Percentiles rank a stretch among this genome's conserved stretches.
These are phyloP conservation scores for Drosophila picticornis DNA, from an alignment of 2,888 invertebrate genomes.

Conservation along the genomic window DNA sequence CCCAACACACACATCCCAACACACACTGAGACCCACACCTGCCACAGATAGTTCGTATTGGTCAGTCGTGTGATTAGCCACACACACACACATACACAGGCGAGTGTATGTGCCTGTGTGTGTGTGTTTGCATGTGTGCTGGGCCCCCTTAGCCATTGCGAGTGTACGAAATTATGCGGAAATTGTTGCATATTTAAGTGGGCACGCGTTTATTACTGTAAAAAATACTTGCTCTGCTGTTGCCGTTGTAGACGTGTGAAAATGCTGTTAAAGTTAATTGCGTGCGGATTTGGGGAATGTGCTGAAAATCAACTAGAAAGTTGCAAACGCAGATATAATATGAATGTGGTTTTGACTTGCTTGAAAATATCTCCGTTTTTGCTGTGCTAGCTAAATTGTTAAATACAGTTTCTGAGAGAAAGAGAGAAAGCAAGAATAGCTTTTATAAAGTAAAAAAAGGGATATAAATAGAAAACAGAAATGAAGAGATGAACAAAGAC, in stretches of 20 bases:
- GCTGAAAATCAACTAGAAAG: conserved; percentile 3
- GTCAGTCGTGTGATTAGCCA: conserved; percentile 74
- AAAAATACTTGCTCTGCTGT: conserved; percentile 43
- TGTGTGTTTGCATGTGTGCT: conserved; percentile 5
- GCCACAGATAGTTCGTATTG: conserved; percentile 56
- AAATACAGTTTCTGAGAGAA: not conserved
- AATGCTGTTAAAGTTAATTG: conserved; percentile 25
- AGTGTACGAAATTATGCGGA: conserved; percentile 73
- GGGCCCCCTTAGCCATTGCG: conserved; percentile 19
- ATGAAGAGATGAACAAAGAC: not conserved
- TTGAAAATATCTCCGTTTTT: not conserved
- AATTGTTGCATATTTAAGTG: conserved; percentile 80
- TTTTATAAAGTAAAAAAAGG: not conserved
- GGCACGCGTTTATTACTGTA: conserved; percentile 67
- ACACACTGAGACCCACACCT: conserved; percentile 37
- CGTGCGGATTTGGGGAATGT: not conserved
- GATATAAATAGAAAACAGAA: not conserved
- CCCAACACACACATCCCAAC: conserved; percentile 25
- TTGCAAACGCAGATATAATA: too few species aligned
- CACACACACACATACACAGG: conserved; percentile 43
- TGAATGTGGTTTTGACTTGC: not conserved
- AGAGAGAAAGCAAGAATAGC: not conserved
- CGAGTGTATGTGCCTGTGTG: conserved; percentile 17
- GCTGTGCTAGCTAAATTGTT: not conserved
- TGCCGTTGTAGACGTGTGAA: conserved; percentile 6